Percentiles rank a stretch among this genome's conserved stretches.
These are phyloP conservation scores for Drosophila nikananu DNA, from an alignment of 1,140 invertebrate genomes.

Conservation along the genomic window DNA sequence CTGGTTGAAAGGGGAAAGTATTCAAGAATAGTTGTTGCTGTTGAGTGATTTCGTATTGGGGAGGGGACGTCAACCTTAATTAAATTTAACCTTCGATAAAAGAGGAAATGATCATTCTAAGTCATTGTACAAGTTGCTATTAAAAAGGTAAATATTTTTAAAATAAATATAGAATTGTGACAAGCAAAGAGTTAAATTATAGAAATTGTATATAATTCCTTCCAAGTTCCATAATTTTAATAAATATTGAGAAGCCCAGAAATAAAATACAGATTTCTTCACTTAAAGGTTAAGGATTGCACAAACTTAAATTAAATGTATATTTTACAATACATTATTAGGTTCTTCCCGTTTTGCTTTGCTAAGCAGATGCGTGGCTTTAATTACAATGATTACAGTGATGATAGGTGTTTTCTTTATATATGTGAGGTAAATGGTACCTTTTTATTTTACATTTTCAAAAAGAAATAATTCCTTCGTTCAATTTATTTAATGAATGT, in stretches of 20 bases:
- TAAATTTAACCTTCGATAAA: not conserved
- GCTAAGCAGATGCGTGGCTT: not conserved
- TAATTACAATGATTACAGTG: not conserved
- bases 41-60: not conserved
- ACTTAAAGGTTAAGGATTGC: not conserved
- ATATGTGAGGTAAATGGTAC: not conserved
- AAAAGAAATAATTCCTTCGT: not conserved
- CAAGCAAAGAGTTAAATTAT: too few relatives aligned
- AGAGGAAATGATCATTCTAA: not conserved
- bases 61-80: not conserved
- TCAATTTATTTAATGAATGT: constrained; percentile 3
- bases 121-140: not conserved
- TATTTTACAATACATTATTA: not conserved
- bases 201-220: too few relatives aligned
- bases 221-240: not conserved
- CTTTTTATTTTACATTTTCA: too few relatives aligned
- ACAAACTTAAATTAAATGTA: not conserved
- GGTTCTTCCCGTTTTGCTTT: not conserved
- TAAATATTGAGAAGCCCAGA: not conserved
- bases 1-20: not conserved
- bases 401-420: too few relatives aligned
- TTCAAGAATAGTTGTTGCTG: not conserved
- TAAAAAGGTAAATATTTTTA: too few relatives aligned
- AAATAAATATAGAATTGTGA: too few relatives aligned
- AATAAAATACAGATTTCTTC: not conserved